phyloP scores from a whole-genome alignment of 2,113 vertebrate species.

The Cololabis saira region DNA sequence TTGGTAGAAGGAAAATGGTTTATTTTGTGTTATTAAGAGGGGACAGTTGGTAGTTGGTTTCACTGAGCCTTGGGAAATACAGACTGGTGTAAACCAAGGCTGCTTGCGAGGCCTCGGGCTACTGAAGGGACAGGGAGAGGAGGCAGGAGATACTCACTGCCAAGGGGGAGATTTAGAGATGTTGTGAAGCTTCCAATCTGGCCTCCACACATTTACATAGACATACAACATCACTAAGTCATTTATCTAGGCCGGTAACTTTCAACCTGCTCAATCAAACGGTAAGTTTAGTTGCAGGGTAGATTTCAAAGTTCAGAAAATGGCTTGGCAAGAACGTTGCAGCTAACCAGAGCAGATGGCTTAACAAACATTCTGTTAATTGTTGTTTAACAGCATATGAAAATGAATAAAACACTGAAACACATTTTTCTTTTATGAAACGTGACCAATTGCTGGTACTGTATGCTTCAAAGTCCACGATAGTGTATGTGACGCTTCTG shows the following conservation, averaged over 20 bases:
- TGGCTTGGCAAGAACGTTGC: conserved; percentile 55
- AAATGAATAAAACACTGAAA: not conserved
- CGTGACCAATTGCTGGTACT: not conserved
- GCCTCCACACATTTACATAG: conserved; percentile 36
- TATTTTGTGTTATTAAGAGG: conserved; percentile 65
- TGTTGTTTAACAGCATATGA: conserved; percentile 2
- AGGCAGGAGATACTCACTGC: conserved; percentile 67
- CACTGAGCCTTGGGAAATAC: conserved; percentile 70
- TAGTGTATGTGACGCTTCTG: too few species aligned
- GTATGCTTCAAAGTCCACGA: too few species aligned
- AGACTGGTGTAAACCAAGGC: conserved; percentile 70
- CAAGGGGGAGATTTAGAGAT: conserved; percentile 68
- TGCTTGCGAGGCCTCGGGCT: conserved; percentile 72
- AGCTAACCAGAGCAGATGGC: conserved; percentile 31
- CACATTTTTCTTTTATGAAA: not conserved
- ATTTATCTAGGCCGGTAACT: conserved; percentile 58
- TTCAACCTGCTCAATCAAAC: conserved; percentile 39
- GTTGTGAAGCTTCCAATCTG: conserved; percentile 60
- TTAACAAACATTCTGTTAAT: not conserved
- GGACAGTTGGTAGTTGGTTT: conserved; percentile 73
- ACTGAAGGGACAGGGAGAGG: conserved; percentile 65
- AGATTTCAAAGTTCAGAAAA: conserved; percentile 55
- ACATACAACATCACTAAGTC: conserved; percentile 17
- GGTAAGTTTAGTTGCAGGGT: conserved; percentile 17
- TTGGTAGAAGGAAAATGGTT: conserved; percentile 53